Base-by-base conservation (phyloP, 2,113 vertebrate genomes). In the Phaethornis superciliosus region DNA sequence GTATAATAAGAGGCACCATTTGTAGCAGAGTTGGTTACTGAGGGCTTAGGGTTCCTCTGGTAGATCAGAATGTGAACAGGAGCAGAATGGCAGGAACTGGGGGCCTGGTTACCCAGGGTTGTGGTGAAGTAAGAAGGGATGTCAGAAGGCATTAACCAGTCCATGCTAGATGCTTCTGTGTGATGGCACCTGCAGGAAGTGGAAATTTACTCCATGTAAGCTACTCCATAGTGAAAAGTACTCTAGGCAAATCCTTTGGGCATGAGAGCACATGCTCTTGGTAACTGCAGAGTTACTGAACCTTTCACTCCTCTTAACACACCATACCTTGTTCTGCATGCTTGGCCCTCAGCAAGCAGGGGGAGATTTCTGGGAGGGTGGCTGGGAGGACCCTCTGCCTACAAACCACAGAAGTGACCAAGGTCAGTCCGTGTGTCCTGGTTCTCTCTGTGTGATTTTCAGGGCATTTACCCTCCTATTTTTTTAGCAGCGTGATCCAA, bases 401-500 rank as follows among this genome's bases (percentile, higher is more conserved):
- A 3, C 23, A 2, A 2, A 5, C 27, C 14, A 5, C 7, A 4
- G 0, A 65, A 15, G 7, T 21, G 54, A 40, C 17, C 27, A n/a
- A 46, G 18, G 24, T 26, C 0, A 1, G 6, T 9, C 3, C 1
- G 22, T 18, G 10, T 26, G 11, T 17, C 24, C 28, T 15, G 1
- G 15, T 46, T n/a, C 12, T 68, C 35, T 69, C 35, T 18, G 30
- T 76, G 54, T 6, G 28, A 16, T 60, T 20, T 51, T n/a, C 27
- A 30, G 11, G 27, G 28, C 15, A 3, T 32, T 47, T 17, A 23
- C n/a, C 23, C 9, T n/a, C 17, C 54, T 55, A 9, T 27, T 20
- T 58, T 49, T 64, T 62, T 44, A 81, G 71, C 49, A 32, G n/a
- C 32, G 10, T 22, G 19, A 37, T 23, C 33, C 30, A 47, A 82